Conservation (phyloP, 1,140 invertebrate genomes). For the Phocides pigmalion region DNA sequence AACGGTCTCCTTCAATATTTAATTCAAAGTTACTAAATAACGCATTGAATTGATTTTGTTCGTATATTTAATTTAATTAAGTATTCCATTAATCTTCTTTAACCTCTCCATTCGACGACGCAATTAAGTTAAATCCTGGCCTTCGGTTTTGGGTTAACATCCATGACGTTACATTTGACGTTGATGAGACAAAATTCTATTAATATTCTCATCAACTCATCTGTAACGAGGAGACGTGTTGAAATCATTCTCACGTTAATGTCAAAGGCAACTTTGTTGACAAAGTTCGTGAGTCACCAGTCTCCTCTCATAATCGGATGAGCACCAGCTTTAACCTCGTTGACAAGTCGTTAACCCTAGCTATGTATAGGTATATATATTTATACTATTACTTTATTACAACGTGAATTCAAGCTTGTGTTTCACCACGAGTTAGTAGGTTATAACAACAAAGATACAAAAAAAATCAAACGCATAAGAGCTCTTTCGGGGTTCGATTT, state of each 20-base stretch:
- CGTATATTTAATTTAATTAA: not conserved
- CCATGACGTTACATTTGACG: not conserved
- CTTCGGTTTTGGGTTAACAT: not conserved
- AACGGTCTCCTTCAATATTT: too few species aligned
- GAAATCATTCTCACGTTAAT: slow-evolving; percentile 17
- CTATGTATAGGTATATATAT: slow-evolving; percentile 9
- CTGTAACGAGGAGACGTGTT: slow-evolving; percentile 1
- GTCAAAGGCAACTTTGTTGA: slow-evolving; percentile 21
- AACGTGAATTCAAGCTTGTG: too few species aligned
- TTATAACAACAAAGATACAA: too few species aligned
- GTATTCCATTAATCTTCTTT: not conserved
- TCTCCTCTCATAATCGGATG: not conserved
- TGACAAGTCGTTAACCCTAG: slow-evolving; percentile 31
- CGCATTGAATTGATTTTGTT: too few species aligned
- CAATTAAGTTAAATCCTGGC: not conserved
- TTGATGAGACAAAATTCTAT: not conserved
- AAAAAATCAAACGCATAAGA: too few species aligned
- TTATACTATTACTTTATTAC: slow-evolving; percentile 12
- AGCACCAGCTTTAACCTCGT: slow-evolving; percentile 11
- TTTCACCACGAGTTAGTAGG: too few species aligned
- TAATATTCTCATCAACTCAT: slow-evolving; percentile 18
- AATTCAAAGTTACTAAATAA: too few species aligned
- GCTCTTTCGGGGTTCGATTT: too few species aligned
- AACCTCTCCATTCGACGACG: not conserved
- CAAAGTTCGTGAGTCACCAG: slow-evolving; percentile 21